Conservation (phyloP, 2,113 vertebrate species). For the Hippocampus guttulatus region DNA sequence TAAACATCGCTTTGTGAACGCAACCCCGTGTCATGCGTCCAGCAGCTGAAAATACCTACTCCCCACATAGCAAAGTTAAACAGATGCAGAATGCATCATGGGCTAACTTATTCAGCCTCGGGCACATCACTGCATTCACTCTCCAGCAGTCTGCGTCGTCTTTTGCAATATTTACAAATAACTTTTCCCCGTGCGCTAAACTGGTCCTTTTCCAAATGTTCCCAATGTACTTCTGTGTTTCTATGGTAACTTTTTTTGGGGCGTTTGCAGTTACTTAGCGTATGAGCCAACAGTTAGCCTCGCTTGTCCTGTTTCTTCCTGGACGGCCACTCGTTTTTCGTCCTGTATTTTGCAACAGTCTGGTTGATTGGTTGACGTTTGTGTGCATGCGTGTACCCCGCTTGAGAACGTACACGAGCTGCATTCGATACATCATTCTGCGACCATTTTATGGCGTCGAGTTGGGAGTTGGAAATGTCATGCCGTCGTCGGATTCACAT, state of each 20-base stretch:
- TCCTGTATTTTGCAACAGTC: not conserved
- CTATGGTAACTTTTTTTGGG: conserved; percentile 1
- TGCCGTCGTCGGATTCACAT: not conserved
- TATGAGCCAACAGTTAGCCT: no score
- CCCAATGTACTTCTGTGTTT: not conserved
- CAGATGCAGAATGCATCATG: not conserved
- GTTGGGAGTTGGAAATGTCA: conserved; percentile 5
- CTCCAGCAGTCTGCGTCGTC: not conserved
- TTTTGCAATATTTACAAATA: conserved; percentile 1
- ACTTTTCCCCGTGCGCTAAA: not conserved
- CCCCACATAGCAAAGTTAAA: not conserved
- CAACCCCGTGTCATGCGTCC: not conserved
- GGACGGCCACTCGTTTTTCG: no score
- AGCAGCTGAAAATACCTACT: not conserved
- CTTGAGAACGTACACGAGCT: not conserved
- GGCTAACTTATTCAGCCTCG: not conserved
- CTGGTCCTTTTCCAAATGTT: not conserved
- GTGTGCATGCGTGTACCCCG: not conserved
- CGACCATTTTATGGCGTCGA: not conserved
- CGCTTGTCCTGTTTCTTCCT: no score
- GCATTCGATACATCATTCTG: not conserved
- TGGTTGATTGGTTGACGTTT: not conserved
- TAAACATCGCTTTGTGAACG: not conserved
- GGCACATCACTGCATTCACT: not conserved
- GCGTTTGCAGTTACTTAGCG: no score